phyloP scores from a whole-genome alignment of 2,888 invertebrate species.

The Alviniconcha strummeri region DNA sequence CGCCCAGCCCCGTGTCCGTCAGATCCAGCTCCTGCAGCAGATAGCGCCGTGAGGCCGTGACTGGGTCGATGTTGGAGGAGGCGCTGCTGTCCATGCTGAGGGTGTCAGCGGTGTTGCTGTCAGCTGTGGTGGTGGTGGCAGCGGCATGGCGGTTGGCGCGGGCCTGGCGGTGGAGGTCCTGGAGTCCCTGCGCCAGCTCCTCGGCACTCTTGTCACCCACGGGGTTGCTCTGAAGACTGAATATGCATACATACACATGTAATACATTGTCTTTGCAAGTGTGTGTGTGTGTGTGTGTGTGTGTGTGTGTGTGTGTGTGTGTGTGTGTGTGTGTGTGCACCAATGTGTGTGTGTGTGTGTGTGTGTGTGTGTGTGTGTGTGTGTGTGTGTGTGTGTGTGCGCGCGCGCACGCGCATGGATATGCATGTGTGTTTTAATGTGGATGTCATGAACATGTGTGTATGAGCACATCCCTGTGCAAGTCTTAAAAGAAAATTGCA shows the following conservation, averaged over 20 bases:
- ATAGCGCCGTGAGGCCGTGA: background rate
- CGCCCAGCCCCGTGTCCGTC: slow-evolving; percentile 55
- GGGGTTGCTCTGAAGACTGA: slow-evolving; percentile 62
- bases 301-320: background rate
- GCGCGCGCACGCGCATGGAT: too few species aligned
- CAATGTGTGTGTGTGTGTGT: background rate
- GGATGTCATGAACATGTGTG: too few species aligned
- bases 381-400: too few species aligned
- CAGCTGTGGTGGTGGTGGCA: background rate
- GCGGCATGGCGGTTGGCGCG: slow-evolving; percentile 13
- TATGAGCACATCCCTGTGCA: too few species aligned
- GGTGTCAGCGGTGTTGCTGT: background rate
- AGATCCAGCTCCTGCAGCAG: slow-evolving; percentile 60
- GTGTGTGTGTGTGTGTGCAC: background rate
- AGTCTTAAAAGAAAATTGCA: too few species aligned
- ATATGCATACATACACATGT: background rate
- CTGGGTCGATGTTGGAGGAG: background rate
- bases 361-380: background rate
- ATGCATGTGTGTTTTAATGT: too few species aligned
- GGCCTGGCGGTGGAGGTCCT: slow-evolving; percentile 33
- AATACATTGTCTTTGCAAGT: background rate
- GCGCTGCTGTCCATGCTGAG: slow-evolving; percentile 28
- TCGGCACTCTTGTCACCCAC: slow-evolving; percentile 61
- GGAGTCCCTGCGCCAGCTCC: slow-evolving; percentile 50
- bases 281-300: background rate